A percentile compares a stretch with the other conserved stretches of the same genome.
phyloP scores from a whole-genome alignment of 92 coral and sea anemone genomes.

The Siderastrea radians region DNA sequence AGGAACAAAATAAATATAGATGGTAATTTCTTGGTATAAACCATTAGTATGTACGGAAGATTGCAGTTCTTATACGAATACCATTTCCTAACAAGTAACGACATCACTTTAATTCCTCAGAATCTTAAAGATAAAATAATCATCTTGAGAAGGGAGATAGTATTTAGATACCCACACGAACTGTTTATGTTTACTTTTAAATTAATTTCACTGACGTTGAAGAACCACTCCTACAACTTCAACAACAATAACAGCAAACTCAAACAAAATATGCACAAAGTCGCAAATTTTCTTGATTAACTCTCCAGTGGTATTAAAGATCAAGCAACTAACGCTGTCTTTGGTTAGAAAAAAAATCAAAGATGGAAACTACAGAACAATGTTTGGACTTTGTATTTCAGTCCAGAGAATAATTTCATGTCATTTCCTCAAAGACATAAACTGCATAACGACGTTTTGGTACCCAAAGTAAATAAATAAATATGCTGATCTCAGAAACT shows the following conservation, averaged over 20 bases:
- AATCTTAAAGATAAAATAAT: neutral
- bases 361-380: neutral
- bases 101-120: too few species aligned
- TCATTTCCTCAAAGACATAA: neutral
- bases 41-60: too few species aligned
- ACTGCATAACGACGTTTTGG: neutral
- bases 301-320: neutral
- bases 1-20: neutral
- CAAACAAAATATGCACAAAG: neutral
- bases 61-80: too few species aligned
- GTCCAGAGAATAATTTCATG: neutral
- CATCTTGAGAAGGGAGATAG: neutral
- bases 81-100: too few species aligned
- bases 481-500: neutral
- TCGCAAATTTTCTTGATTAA: neutral
- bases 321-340: neutral
- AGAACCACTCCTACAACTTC: slow-evolving; percentile 19
- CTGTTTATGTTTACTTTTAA: slow-evolving; percentile 12
- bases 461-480: neutral
- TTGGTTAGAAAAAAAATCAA: neutral
- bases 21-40: too few species aligned
- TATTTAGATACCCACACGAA: neutral
- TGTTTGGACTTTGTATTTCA: neutral
- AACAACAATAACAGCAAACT: neutral
- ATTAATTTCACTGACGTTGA: slow-evolving; percentile 2